A percentile compares a stretch with the other conserved stretches of the same genome.
phyloP scores from a whole-genome alignment of 2,797 vertebrate genomes.

The Coendou prehensilis region DNA sequence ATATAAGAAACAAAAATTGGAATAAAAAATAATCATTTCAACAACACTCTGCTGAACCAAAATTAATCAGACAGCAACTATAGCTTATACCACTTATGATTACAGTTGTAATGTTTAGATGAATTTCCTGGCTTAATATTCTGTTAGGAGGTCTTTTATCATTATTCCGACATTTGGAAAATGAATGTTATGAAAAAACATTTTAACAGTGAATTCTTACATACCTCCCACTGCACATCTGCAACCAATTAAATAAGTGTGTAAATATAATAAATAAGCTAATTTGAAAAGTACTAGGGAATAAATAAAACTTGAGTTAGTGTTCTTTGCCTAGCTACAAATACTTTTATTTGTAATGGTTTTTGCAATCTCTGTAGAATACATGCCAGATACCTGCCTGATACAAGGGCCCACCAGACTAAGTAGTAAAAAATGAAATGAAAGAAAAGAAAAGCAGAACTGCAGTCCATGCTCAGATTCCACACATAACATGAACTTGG shows the following conservation, averaged over 20 bases:
- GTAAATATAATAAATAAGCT: conserved; percentile 67
- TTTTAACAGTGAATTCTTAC: conserved; percentile 65
- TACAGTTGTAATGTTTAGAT: conserved; percentile 79
- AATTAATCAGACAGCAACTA: conserved; percentile 80
- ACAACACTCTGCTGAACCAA: conserved; percentile 79
- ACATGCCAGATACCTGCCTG: conserved; percentile 84
- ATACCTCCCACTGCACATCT: conserved; percentile 71
- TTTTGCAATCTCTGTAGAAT: conserved; percentile 87
- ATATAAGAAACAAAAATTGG: conserved; percentile 41
- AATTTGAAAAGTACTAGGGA: conserved; percentile 72
- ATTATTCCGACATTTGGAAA: conserved; percentile 83
- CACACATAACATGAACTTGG: neutral
- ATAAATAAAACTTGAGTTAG: conserved; percentile 87
- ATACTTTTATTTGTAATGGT: conserved; percentile 91
- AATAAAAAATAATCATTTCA: conserved; percentile 76
- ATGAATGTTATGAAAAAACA: conserved; percentile 75
- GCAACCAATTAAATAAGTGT: conserved; percentile 71
- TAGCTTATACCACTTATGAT: conserved; percentile 77
- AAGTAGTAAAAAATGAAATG: conserved; percentile 65
- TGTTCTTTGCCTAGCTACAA: conserved; percentile 89
- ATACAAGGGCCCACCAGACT: conserved; percentile 82
- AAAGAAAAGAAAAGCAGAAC: neutral
- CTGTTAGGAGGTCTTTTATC: conserved; percentile 79
- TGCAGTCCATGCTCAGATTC: neutral
- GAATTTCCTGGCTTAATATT: conserved; percentile 83